phyloP scores from a whole-genome alignment of 2,113 vertebrate species.

The Gobiocypris rarus region DNA sequence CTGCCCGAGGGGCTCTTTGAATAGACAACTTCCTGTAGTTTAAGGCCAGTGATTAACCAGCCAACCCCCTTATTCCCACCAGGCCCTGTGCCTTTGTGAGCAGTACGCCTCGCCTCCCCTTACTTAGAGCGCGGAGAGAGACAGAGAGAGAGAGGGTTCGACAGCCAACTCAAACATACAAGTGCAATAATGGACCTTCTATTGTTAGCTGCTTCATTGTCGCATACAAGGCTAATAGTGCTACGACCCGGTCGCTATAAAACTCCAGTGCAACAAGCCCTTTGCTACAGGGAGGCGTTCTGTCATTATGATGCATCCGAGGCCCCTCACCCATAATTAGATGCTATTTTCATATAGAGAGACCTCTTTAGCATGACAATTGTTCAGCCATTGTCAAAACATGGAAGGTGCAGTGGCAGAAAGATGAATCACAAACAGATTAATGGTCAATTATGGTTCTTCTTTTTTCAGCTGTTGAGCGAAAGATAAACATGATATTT shows the following conservation, averaged over 20 bases:
- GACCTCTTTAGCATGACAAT: conserved; percentile 69
- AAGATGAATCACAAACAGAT: conserved; percentile 38
- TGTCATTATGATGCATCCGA: conserved; percentile 68
- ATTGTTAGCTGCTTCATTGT: conserved; percentile 70
- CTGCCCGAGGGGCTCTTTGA: conserved; percentile 67
- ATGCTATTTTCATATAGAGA: conserved; percentile 47
- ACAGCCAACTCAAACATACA: conserved; percentile 71
- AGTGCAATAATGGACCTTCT: conserved; percentile 66
- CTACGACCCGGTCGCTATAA: conserved; percentile 69
- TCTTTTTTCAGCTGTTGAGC: conserved; percentile 1
- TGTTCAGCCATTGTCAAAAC: conserved; percentile 55
- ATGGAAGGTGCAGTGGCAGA: conserved; percentile 29
- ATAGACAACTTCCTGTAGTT: conserved; percentile 75
- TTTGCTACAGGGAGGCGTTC: conserved; percentile 64
- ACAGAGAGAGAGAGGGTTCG: conserved; percentile 61
- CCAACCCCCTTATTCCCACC: conserved; percentile 66
- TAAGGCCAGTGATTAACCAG: conserved; percentile 75
- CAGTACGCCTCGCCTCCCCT: conserved; percentile 71
- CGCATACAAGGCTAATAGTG: conserved; percentile 62
- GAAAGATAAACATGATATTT: background rate
- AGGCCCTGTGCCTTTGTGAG: conserved; percentile 70
- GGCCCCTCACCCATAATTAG: conserved; percentile 70
- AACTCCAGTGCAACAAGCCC: conserved; percentile 61
- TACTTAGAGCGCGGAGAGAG: conserved; percentile 48
- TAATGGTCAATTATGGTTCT: background rate